phyloP scores from a whole-genome alignment of 1,140 invertebrate species.

The Zaprionus vittiger region DNA sequence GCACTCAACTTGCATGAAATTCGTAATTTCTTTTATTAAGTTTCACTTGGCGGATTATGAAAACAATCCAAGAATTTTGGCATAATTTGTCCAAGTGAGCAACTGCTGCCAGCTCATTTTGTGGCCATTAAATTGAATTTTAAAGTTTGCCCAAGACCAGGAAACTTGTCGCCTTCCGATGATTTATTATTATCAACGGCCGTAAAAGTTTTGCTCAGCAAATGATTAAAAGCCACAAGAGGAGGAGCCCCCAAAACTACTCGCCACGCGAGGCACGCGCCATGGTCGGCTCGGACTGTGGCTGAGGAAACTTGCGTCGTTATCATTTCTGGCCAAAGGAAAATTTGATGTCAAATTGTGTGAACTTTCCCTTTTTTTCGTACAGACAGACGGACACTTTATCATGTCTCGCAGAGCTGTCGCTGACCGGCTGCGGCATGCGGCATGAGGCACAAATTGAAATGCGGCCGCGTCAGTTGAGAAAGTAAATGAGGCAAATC shows the following conservation, averaged over 20 bases:
- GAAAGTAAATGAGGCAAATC: slow-evolving; percentile 73
- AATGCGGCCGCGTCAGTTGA: slow-evolving; percentile 67
- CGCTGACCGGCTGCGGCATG: slow-evolving; percentile 50
- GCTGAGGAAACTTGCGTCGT: slow-evolving; percentile 58
- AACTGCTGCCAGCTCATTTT: slow-evolving; percentile 38
- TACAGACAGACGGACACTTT: slow-evolving; percentile 57
- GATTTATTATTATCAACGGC: slow-evolving; percentile 70
- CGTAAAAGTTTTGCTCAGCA: slow-evolving; percentile 51
- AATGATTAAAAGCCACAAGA: slow-evolving; percentile 50
- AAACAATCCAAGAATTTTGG: not conserved
- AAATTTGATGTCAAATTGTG: slow-evolving; percentile 48
- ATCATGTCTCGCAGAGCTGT: slow-evolving; percentile 63
- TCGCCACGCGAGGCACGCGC: slow-evolving; percentile 57
- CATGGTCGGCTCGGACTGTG: not conserved
- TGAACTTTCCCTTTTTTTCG: slow-evolving; percentile 45
- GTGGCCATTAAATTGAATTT: slow-evolving; percentile 69
- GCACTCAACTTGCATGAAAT: not conserved
- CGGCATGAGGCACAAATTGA: slow-evolving; percentile 61
- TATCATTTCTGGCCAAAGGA: slow-evolving; percentile 39
- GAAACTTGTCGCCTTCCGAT: slow-evolving; percentile 42
- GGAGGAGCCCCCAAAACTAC: slow-evolving; percentile 36
- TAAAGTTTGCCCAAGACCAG: slow-evolving; percentile 51
- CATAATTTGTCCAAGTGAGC: slow-evolving; percentile 26
- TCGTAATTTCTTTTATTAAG: slow-evolving; percentile 22
- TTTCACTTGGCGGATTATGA: slow-evolving; percentile 7